Evolutionary conservation across 2,888 invertebrate species (phyloP), one percentile per base, ranked within the genome.

Genomic region (Terebella lapidaria): DNA sequence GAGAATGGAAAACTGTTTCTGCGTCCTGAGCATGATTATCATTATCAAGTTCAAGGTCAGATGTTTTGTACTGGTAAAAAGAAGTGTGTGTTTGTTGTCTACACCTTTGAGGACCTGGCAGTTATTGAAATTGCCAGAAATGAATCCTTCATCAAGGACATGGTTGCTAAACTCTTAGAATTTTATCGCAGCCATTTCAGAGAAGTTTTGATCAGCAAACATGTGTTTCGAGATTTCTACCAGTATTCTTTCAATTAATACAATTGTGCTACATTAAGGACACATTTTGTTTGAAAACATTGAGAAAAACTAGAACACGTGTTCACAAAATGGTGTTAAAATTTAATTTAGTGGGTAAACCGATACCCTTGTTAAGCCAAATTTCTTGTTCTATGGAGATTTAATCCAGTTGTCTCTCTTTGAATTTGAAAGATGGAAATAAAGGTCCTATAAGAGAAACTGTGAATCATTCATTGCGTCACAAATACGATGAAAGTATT

Each of bases 41-140:
- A 49, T 22, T 49, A 49, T 22, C 49, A 49, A 22, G 24, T 49
- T 49, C 49, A 49, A 22, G 49, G 49, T 20, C 49, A 49, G 49
- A 5, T 49, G 49, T 22, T 20, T 22, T 49, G 49, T 49, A 24
- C 49, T 5, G 22, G 22, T 24, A 49, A 49, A 22, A 49, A 49
- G 10, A 10, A 18, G 22, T 49, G 49, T 22, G 49, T 20, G n/a
- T 22, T 49, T 22, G 24, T 49, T 5, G 22, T 49, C 22, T 49
- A 20, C 24, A 49, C 49, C 10, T 20, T 18, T 15, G 22, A 10
- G 15, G 49, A 49, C 22, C 15, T 22, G 18, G 5, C 10, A 22
- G 49, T 49, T 5, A 10, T 49, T 20, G 49, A 49, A 49, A 49
- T 49, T 20, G 15, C 5, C 5, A 20, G 24, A 10, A 22, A 49